phyloP scores from a whole-genome alignment of 1,140 invertebrate species.

The Aricia agestis region DNA sequence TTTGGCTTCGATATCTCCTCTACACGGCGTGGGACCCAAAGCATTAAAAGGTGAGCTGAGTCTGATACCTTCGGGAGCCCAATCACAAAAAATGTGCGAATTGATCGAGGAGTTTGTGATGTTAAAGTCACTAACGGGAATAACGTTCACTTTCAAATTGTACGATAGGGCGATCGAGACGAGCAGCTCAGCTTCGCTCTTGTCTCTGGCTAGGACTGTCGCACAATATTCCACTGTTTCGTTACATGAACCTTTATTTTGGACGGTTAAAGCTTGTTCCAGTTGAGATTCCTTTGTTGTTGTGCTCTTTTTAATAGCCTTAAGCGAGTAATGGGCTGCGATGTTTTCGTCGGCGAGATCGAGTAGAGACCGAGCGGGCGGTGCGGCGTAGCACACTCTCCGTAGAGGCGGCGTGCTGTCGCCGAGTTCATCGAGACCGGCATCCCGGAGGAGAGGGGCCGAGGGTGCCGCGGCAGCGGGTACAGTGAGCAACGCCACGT shows the following conservation, averaged over 20 bases:
- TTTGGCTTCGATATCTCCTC: constrained; percentile 21
- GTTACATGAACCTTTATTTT: constrained; percentile 33
- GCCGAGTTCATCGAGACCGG: constrained; percentile 36
- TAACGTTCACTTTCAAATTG: constrained; percentile 26
- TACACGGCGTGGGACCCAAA: constrained; percentile 42
- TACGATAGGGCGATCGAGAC: constrained; percentile 21
- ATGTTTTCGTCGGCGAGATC: constrained; percentile 33
- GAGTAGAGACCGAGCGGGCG: constrained; percentile 39
- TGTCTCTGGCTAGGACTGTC: constrained; percentile 39
- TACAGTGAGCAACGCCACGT: constrained; percentile 33
- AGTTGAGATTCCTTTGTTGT: neutral
- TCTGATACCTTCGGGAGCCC: constrained; percentile 30
- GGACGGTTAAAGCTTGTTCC: constrained; percentile 20
- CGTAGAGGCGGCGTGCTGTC: constrained; percentile 35
- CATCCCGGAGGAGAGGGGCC: constrained; percentile 28
- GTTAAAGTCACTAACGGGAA: constrained; percentile 25
- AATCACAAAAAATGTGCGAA: constrained; percentile 35
- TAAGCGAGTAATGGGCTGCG: constrained; percentile 23
- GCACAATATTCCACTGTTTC: constrained; percentile 33
- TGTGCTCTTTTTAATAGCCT: neutral
- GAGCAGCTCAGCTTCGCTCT: constrained; percentile 35
- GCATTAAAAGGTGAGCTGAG: neutral
- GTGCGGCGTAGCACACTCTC: constrained; percentile 36
- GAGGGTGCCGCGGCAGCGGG: constrained; percentile 28
- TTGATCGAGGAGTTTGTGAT: constrained; percentile 1